Percentiles rank a stretch among this genome's conserved stretches.
Evolutionary conservation across 1,140 invertebrate species (phyloP).

Genomic region (Atta cephalotes): DNA sequence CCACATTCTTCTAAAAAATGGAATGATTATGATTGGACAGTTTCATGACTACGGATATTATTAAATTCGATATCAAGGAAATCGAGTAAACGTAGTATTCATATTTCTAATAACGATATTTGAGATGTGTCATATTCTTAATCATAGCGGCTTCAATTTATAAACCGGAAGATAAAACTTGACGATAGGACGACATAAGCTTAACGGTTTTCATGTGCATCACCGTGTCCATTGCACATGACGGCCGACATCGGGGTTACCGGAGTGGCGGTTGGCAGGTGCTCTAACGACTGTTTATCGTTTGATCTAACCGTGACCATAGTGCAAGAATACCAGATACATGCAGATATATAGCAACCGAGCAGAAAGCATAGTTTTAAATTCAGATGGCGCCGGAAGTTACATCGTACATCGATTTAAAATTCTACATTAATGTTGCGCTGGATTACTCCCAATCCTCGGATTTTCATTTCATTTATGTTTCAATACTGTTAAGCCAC

Average conservation of each 20-base stretch:
- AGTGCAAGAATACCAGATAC: slow-evolving; percentile 30
- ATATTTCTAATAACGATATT: no score
- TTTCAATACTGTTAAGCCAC: slow-evolving; percentile 41
- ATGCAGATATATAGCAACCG: not conserved
- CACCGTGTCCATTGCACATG: slow-evolving; percentile 35
- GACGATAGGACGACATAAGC: slow-evolving; percentile 15
- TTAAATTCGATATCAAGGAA: no score
- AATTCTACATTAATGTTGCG: slow-evolving; percentile 27
- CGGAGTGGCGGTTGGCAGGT: slow-evolving; percentile 54
- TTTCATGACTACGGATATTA: no score
- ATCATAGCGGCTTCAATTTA: not conserved
- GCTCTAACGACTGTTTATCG: slow-evolving; percentile 54
- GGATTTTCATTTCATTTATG: slow-evolving; percentile 56
- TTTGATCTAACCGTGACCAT: slow-evolving; percentile 37
- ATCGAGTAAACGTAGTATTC: no score
- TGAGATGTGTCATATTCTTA: not conserved
- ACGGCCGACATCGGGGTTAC: slow-evolving; percentile 3
- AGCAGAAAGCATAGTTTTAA: not conserved
- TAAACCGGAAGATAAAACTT: slow-evolving; percentile 27
- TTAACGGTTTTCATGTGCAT: slow-evolving; percentile 62
- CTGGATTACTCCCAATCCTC: slow-evolving; percentile 6
- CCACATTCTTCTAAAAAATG: no score
- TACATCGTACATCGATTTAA: not conserved
- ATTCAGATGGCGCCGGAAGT: slow-evolving; percentile 5
- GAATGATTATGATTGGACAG: no score